Base-by-base conservation (phyloP, 1,140 invertebrate genomes). In the Goniozus legneri region DNA sequence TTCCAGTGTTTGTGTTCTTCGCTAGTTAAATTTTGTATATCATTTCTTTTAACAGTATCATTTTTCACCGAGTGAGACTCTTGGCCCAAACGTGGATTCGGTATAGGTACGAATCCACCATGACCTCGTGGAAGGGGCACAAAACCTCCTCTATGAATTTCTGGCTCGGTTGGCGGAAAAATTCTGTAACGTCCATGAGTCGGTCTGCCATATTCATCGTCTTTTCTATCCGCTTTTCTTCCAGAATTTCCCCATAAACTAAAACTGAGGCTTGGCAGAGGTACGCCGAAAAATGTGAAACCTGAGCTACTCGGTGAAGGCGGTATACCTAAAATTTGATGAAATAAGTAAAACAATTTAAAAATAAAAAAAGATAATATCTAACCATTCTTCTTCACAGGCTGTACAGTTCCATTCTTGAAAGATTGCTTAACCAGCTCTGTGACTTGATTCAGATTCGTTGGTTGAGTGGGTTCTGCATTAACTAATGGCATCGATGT, bases 271-370 rank as follows among this genome's bases (percentile, higher is more conserved):
- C 80, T 80, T 3, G 88, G 87, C 40, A 92, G 56, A 0, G 89
- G 88, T 53, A 91, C 81, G 0, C 90, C 90, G 58, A 92, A 92
- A 56, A 92, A 89, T 12, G 88, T 90, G 58, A 90, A 89, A 1
- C 85, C 79, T 3, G 79, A 80, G 36, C 73, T 79, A 16, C 77
- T 77, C 1, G 65, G 67, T 2, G 65, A 71, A 0, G 68, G 71
- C 18, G 62, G 56, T 19, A 53, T 55, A 6, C 24, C 24, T 27
- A n/a, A n/a, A n/a, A n/a, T n/a, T n/a, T n/a, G n/a, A n/a, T n/a
- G n/a, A n/a, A n/a, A n/a, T n/a, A n/a, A n/a, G n/a, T n/a, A n/a
- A 27, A 27, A 27, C 10, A 27, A 27, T 27, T 6, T 27, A 27
- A 27, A 6, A 27, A 6, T 10, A 6, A 27, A 27, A 27, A 27